phyloP scores from a whole-genome alignment of 2,888 invertebrate genomes.

The Leptarthrus brevirostris region DNA sequence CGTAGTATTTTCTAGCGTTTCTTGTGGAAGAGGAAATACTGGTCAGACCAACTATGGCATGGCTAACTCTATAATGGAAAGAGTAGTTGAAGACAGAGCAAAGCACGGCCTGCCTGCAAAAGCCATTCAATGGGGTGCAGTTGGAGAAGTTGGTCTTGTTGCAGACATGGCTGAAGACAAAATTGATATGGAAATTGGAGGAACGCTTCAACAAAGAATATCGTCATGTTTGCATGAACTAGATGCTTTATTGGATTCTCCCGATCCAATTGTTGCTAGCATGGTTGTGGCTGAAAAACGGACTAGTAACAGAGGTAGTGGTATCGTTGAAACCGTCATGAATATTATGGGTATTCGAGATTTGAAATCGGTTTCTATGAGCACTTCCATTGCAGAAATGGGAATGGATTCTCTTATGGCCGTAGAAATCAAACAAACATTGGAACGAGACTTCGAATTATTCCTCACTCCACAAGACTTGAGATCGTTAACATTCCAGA shows the following conservation, averaged over 20 bases:
- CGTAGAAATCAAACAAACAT: slow-evolving; percentile 92
- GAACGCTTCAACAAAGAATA: slow-evolving; percentile 88
- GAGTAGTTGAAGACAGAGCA: slow-evolving; percentile 81
- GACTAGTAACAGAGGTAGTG: slow-evolving; percentile 71
- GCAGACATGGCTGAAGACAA: slow-evolving; percentile 80
- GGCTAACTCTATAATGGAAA: slow-evolving; percentile 91
- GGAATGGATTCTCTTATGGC: slow-evolving; percentile 99
- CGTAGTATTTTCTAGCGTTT: slow-evolving; percentile 91
- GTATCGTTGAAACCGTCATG: slow-evolving; percentile 79
- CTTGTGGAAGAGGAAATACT: slow-evolving; percentile 90
- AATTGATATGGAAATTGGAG: slow-evolving; percentile 77
- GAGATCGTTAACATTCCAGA: slow-evolving; percentile 78
- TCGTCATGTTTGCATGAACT: slow-evolving; percentile 82
- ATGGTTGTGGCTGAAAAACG: slow-evolving; percentile 90
- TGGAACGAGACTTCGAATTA: slow-evolving; percentile 90
- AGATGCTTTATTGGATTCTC: slow-evolving; percentile 78
- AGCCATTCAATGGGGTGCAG: slow-evolving; percentile 93
- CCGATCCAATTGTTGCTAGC: slow-evolving; percentile 78
- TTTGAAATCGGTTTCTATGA: slow-evolving; percentile 76
- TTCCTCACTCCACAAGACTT: slow-evolving; percentile 88
- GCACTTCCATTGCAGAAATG: slow-evolving; percentile 84
- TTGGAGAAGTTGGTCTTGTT: slow-evolving; percentile 88
- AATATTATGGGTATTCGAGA: slow-evolving; percentile 77
- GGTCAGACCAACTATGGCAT: slow-evolving; percentile 93
- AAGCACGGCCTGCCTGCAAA: slow-evolving; percentile 79